Evolutionary conservation across 2,888 invertebrate genomes (phyloP).

Genomic region (Eulithis prunata): DNA sequence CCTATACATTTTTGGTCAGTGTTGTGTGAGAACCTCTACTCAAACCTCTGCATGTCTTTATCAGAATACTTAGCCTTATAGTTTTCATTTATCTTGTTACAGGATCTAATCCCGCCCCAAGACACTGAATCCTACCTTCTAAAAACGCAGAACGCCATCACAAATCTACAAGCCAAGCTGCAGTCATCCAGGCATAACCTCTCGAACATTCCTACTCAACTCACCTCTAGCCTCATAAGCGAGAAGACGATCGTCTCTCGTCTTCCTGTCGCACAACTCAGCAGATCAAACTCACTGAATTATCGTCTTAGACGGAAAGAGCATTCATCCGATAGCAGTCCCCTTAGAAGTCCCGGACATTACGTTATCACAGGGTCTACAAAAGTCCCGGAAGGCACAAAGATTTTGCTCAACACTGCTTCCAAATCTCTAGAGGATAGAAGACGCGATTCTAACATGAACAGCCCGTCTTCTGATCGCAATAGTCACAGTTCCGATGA

Average conservation of each 20-base stretch:
- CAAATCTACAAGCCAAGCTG: constrained; percentile 85
- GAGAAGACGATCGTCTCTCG: constrained; percentile 76
- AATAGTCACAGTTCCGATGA: constrained; percentile 78
- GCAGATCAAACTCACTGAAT: constrained; percentile 78
- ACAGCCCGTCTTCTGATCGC: constrained; percentile 71
- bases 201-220: constrained; percentile 65
- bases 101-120: constrained; percentile 79
- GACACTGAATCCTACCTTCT: constrained; percentile 84
- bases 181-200: constrained; percentile 69
- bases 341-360: constrained; percentile 74
- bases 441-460: constrained; percentile 71
- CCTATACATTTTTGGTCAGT: too few relatives aligned
- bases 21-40: too few relatives aligned
- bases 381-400: constrained; percentile 66
- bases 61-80: neutral
- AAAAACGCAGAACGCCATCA: constrained; percentile 86
- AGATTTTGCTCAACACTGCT: constrained; percentile 66
- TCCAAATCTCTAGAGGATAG: constrained; percentile 71
- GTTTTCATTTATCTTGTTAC: constrained; percentile 55
- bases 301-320: constrained; percentile 74
- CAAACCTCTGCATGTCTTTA: too few relatives aligned
- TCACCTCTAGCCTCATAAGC: constrained; percentile 74
- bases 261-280: constrained; percentile 76
- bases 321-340: constrained; percentile 70
- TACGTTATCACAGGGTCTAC: constrained; percentile 78